Base-by-base conservation (phyloP, 2,888 invertebrate genomes). In the Xylota sylvarum region DNA sequence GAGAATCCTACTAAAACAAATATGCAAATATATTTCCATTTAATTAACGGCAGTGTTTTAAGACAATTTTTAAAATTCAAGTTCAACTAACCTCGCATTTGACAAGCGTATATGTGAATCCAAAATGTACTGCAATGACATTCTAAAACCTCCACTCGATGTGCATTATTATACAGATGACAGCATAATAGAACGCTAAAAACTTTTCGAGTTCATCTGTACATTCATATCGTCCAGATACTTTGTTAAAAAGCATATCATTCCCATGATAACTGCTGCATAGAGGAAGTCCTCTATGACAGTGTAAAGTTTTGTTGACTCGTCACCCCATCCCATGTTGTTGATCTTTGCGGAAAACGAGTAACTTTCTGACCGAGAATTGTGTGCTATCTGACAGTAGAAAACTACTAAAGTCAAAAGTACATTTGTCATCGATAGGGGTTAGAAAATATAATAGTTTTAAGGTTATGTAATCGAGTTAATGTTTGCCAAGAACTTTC, bases 341-440 rank as follows among this genome's bases (percentile, higher is more conserved):
- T 73, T 72, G 65, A 73, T 73, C 65, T 73, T 80, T 73, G 55
- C 19, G 19, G 30, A 40, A 32, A 65, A 73, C 40, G 72, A 80
- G 65, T 19, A 72, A 80, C 79, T 80, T 80, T 80, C n/a, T 72
- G 58, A 80, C 72, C 65, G 9, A 73, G 55, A 35, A 52, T 48
- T 72, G 55, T 70, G 70, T 35, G 62, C 50, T 70, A 19, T 62
- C 32, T 46, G 76, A 12, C 12, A 14, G n/a, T 17, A 48, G 23
- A 40, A 30, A 72, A 65, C 56, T 72, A 56, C 72, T 52, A 73
- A 73, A 73, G 79, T 80, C 72, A 80, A 65, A 80, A 80, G 79
- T 52, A 73, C 65, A 73, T 80, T 65, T 73, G 79, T 73, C 79
- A 65, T 80, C 79, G 79, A 72, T 80, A 80, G 65, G 79, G 72